These are phyloP conservation scores for Corythoichthys intestinalis DNA, from an alignment of 2,113 vertebrate genomes.

Conservation along the genomic window DNA sequence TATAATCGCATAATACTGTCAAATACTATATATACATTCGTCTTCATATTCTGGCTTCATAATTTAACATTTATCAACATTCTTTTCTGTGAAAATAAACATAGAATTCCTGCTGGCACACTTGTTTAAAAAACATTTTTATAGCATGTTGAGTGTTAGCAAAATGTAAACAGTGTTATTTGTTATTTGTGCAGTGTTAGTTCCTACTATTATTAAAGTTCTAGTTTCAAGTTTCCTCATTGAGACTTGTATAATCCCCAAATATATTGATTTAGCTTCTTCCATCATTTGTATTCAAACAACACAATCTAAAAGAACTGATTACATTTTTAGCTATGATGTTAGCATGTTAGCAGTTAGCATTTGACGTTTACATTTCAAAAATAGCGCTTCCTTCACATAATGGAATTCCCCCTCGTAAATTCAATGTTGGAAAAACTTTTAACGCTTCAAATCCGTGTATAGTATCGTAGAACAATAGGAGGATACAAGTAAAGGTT, in stretches of 20 bases:
- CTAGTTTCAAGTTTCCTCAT: background rate
- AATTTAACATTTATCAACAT: slow-evolving; percentile 59
- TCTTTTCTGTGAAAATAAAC: slow-evolving; percentile 18
- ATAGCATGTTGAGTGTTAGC: background rate
- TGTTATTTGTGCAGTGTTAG: background rate
- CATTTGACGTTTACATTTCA: background rate
- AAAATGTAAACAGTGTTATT: background rate
- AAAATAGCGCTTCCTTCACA: background rate
- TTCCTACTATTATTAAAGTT: background rate
- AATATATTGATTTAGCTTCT: background rate
- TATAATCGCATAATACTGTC: slow-evolving; percentile 35
- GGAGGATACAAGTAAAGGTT: background rate
- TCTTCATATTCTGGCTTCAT: slow-evolving; percentile 50
- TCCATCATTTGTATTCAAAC: background rate
- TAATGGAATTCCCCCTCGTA: background rate
- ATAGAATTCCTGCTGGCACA: slow-evolving; percentile 21
- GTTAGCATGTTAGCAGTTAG: background rate
- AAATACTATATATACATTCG: slow-evolving; percentile 51
- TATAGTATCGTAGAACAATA: background rate
- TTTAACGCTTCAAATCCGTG: background rate
- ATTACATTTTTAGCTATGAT: background rate
- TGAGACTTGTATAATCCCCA: background rate
- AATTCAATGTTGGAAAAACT: background rate
- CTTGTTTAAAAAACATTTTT: background rate
- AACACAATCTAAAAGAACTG: background rate